phyloP scores from a whole-genome alignment of 1,140 invertebrate genomes.

The Zaprionus ornatus region DNA sequence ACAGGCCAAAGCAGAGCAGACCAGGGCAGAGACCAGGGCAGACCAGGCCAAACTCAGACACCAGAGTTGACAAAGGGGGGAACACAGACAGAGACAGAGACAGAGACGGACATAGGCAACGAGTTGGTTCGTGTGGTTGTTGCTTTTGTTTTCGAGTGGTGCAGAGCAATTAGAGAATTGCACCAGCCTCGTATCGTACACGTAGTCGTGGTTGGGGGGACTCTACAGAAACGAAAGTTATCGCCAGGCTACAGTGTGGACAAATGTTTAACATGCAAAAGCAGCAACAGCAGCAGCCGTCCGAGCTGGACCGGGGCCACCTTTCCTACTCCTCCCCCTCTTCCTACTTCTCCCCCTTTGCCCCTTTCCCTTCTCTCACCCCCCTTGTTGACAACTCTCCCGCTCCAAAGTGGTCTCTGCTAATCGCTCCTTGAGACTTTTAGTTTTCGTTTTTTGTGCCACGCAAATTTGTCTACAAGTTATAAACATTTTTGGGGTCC shows the following conservation, averaged over 20 bases:
- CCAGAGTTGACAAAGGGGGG: background rate
- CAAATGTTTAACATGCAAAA: constrained; percentile 72
- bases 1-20: background rate
- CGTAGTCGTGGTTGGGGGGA: background rate
- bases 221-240: constrained; percentile 58
- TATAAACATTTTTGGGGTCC: constrained; percentile 57
- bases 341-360: background rate
- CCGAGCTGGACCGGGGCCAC: background rate
- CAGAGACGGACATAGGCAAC: constrained; percentile 7
- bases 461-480: constrained; percentile 67
- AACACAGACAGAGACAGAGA: too few species aligned
- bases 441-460: constrained; percentile 20
- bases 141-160: constrained; percentile 8
- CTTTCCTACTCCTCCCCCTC: background rate
- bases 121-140: background rate
- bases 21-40: background rate
- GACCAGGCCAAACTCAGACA: too few species aligned
- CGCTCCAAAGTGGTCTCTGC: constrained; percentile 13
- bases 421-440: constrained; percentile 25
- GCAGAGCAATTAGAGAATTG: constrained; percentile 75
- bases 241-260: constrained; percentile 48
- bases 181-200: constrained; percentile 6
- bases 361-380: too few species aligned
- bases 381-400: background rate
- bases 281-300: background rate